Evolutionary conservation across 1,140 invertebrate species (phyloP), one percentile per base, ranked within the genome.

Genomic region (Diprion similis): DNA sequence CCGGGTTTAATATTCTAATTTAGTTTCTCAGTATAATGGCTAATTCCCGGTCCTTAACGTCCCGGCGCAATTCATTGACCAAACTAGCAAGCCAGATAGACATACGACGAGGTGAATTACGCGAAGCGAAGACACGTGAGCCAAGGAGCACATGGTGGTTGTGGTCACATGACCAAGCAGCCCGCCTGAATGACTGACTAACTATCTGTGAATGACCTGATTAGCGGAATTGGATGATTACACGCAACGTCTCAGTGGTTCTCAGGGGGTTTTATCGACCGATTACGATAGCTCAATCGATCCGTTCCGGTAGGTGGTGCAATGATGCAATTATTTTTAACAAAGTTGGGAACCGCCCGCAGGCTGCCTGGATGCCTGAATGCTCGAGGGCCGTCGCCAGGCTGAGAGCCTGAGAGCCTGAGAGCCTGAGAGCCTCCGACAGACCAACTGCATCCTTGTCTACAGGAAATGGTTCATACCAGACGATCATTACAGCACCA

Each of bases 181-280:
- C 24, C 24, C 24, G 6, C 24, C 24, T n/a, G 24, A 37, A 37
- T 59, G 51, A 59, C 51, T 17, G 51, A 59, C 51, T 59, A 59
- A 59, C 8, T 17, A 59, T 59, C 51, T 59, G 51, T 59, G 51
- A 59, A 59, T 59, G 51, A 59, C 51, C 51, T 59, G 51, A 59
- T 59, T 59, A 59, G 51, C 51, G 51, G 51, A 59, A 59, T 59
- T 59, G 51, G 51, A 59, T 59, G 51, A 59, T 59, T 59, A 59
- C 51, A 4, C 9, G 9, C n/a, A 13, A 59, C 51, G 51, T 59
- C 51, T 59, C 51, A 59, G 51, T 10, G 51, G 51, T 59, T 59
- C 51, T 59, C 9, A 59, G n/a, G 51, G 51, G 11, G n/a, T 59
- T 59, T 59, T 9, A 59, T 15, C 51, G n/a, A 37, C 51, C 51